These are phyloP conservation scores for Enteromius mattozi DNA, from an alignment of 2,797 vertebrate species.

Conservation along the genomic window DNA sequence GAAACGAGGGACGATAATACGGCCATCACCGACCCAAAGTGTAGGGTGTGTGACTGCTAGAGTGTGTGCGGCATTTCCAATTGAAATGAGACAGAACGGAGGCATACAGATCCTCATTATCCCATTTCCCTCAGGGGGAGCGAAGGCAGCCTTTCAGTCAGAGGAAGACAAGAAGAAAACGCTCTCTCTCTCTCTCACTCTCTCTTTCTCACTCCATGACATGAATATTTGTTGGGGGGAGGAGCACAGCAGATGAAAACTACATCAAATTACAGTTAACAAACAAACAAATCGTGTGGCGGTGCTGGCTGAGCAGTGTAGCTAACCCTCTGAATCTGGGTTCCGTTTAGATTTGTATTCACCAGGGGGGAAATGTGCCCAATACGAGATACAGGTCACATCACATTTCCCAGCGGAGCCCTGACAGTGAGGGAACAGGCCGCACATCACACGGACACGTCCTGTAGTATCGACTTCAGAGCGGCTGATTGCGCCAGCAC, in stretches of 20 bases:
- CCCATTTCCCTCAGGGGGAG: constrained; percentile 74
- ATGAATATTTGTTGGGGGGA: constrained; percentile 53
- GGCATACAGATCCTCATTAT: constrained; percentile 80
- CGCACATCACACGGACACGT: constrained; percentile 70
- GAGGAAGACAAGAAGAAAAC: constrained; percentile 48
- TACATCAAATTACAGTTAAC: constrained; percentile 62
- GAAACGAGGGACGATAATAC: constrained; percentile 74
- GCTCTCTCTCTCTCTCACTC: constrained; percentile 25
- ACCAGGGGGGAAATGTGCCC: constrained; percentile 72
- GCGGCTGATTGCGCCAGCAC: constrained; percentile 74
- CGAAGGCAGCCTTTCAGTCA: constrained; percentile 69
- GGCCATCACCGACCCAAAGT: constrained; percentile 78
- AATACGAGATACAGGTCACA: constrained; percentile 72
- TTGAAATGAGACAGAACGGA: constrained; percentile 80
- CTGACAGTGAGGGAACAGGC: constrained; percentile 69
- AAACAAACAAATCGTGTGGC: constrained; percentile 58
- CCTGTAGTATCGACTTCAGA: constrained; percentile 78
- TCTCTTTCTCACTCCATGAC: constrained; percentile 37
- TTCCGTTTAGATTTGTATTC: constrained; percentile 69
- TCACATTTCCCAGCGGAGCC: constrained; percentile 71
- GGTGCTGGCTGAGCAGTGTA: constrained; percentile 37
- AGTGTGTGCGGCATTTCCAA: constrained; percentile 77
- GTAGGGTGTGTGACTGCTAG: constrained; percentile 62
- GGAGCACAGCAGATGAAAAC: constrained; percentile 58
- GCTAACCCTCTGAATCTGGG: constrained; percentile 39